Conservation (phyloP, 2,797 vertebrate genomes). For the Tympanoctomys barrerae region DNA sequence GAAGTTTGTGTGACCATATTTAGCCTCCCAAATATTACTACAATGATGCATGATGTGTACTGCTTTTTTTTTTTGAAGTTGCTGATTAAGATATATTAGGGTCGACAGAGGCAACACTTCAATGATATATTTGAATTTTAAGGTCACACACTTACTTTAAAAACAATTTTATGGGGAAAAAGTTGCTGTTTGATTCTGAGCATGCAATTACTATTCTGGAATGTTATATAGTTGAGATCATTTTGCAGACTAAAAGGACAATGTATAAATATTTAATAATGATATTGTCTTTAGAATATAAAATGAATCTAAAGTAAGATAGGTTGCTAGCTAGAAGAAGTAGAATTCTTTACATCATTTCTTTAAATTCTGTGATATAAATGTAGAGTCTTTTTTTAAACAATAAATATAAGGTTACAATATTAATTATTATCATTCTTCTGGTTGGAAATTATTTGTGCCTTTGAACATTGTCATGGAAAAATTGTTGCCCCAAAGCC, state of each 20-base stretch:
- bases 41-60: neutral
- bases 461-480: neutral
- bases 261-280: slow-evolving; percentile 26
- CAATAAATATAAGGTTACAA: neutral
- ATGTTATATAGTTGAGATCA: neutral
- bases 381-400: neutral
- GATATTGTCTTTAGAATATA: neutral
- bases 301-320: neutral
- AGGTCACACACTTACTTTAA: neutral
- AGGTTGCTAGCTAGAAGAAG: neutral
- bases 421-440: neutral
- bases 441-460: neutral
- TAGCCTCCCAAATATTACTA: neutral
- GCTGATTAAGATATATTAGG: neutral
- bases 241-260: neutral
- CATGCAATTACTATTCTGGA: neutral
- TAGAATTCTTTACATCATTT: neutral
- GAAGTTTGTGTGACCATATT: neutral
- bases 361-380: slow-evolving; percentile 28
- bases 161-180: neutral
- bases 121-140: neutral
- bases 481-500: neutral
- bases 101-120: neutral
- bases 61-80: slow-evolving; percentile 4
- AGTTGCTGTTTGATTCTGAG: neutral